phyloP scores from a whole-genome alignment of 1,140 invertebrate genomes.

The Spodoptera frugiperda region DNA sequence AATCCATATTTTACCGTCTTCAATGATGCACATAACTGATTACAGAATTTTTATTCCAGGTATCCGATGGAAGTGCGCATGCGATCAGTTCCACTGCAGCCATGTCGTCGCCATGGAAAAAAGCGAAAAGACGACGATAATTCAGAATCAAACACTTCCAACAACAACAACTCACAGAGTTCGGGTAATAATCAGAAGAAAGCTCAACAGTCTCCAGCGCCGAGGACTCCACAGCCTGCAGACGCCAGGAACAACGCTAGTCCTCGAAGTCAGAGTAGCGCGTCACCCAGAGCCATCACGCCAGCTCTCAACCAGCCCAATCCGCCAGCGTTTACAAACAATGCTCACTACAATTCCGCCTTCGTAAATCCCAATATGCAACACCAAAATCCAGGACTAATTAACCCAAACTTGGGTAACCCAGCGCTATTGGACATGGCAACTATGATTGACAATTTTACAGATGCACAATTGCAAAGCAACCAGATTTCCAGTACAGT shows the following conservation, averaged over 20 bases:
- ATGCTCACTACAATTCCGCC: conserved; percentile 81
- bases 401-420: conserved; percentile 85
- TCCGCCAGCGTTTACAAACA: conserved; percentile 75
- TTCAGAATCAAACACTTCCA: conserved; percentile 77
- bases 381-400: conserved; percentile 73
- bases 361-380: conserved; percentile 85
- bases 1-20: too few species aligned
- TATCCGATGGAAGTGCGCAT: conserved; percentile 95
- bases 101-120: conserved; percentile 92
- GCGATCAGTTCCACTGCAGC: conserved; percentile 93
- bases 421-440: conserved; percentile 89
- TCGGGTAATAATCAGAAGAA: conserved; percentile 73
- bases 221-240: conserved; percentile 81
- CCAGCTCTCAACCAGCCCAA: conserved; percentile 77
- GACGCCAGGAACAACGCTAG: conserved; percentile 84
- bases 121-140: conserved; percentile 91
- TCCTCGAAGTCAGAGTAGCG: conserved; percentile 78
- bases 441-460: conserved; percentile 91
- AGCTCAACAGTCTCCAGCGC: conserved; percentile 62
- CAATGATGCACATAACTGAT: too few species aligned
- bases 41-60: conserved; percentile 79
- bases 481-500: conserved; percentile 94
- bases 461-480: conserved; percentile 91
- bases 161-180: conserved; percentile 71
- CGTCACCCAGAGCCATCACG: conserved; percentile 78